These are phyloP conservation scores for Mythimna lalbum DNA, from an alignment of 2,888 invertebrate species.

Conservation along the genomic window DNA sequence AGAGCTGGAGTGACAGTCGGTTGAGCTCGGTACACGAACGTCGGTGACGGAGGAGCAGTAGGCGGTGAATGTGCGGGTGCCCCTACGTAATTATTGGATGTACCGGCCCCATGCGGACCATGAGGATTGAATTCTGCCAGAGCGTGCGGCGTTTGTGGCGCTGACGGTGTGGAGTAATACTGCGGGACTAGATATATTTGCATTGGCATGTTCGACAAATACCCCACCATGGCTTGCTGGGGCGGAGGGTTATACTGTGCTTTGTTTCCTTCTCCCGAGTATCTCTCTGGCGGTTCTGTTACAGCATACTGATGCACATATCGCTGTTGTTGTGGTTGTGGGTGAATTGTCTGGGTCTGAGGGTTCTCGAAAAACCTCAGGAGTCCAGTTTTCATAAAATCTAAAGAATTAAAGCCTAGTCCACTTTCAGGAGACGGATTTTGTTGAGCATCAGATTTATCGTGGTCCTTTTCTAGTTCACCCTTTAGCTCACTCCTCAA, in stretches of 20 bases:
- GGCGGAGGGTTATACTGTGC: conserved; percentile 70
- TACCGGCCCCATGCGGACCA: conserved; percentile 41
- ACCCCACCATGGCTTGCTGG: conserved; percentile 85
- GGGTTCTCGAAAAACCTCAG: conserved; percentile 78
- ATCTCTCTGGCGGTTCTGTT: conserved; percentile 81
- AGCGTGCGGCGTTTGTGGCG: conserved; percentile 67
- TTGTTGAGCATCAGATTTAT: conserved; percentile 73
- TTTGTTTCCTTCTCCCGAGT: conserved; percentile 62
- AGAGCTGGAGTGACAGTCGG: conserved; percentile 76
- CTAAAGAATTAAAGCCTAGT: conserved; percentile 72
- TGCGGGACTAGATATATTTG: conserved; percentile 87
- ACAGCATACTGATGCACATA: conserved; percentile 86
- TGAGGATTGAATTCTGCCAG: conserved; percentile 64
- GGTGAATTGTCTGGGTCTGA: conserved; percentile 64
- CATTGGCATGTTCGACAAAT: conserved; percentile 86
- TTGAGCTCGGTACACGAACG: conserved; percentile 78
- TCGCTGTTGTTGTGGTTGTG: conserved; percentile 69
- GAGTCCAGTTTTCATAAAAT: conserved; percentile 80
- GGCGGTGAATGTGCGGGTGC: conserved; percentile 78
- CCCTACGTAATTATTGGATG: conserved; percentile 75
- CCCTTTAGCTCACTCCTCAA: conserved; percentile 91
- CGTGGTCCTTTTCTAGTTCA: conserved; percentile 85
- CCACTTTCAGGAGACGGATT: conserved; percentile 60
- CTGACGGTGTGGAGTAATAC: conserved; percentile 77
- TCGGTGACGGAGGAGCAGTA: conserved; percentile 67